A percentile compares a stretch with the other conserved stretches of the same genome.
These are phyloP conservation scores for Halichondria panicea DNA, from an alignment of 37 sponge, comb jelly and placozoan genomes.

Conservation along the genomic window DNA sequence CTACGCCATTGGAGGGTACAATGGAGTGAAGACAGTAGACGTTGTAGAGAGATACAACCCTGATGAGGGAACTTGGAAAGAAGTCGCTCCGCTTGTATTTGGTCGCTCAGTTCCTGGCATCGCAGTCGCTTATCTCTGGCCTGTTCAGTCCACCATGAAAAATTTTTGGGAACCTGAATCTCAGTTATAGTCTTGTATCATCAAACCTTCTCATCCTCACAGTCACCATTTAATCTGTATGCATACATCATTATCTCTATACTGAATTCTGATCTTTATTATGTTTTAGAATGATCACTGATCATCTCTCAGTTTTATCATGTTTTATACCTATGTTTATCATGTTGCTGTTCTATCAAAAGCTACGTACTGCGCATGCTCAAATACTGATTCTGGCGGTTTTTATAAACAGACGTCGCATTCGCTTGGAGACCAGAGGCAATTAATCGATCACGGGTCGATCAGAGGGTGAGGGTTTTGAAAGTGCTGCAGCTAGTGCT, in stretches of 20 bases:
- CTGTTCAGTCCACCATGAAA: slow-evolving; percentile 73
- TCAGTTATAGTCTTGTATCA: slow-evolving; percentile 25
- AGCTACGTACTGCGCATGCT: slow-evolving; percentile 2
- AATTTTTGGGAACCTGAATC: slow-evolving; percentile 76
- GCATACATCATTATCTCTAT: background rate
- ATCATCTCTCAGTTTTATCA: too few relatives aligned
- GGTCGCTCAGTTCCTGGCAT: slow-evolving; percentile 90
- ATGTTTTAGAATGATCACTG: too few relatives aligned
- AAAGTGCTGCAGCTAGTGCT: too few relatives aligned
- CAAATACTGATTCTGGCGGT: slow-evolving; percentile 29
- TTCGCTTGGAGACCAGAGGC: slow-evolving; percentile 41
- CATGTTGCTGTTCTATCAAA: too few relatives aligned
- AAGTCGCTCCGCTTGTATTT: slow-evolving; percentile 72
- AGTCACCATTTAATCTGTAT: slow-evolving; percentile 1
- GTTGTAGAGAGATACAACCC: slow-evolving; percentile 88
- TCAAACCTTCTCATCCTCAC: background rate
- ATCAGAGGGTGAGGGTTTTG: too few relatives aligned
- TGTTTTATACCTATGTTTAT: too few relatives aligned
- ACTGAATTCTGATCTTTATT: background rate
- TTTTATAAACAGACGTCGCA: slow-evolving; percentile 32
- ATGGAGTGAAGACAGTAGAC: slow-evolving; percentile 90
- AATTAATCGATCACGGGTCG: too few relatives aligned
- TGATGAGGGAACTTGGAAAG: slow-evolving; percentile 76
- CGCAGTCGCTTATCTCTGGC: slow-evolving; percentile 87
- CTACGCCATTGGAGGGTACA: slow-evolving; percentile 91